A percentile compares a stretch with the other conserved stretches of the same genome.
Conservation (phyloP, 2,113 vertebrate genomes). For the Rhynchomys soricoides region DNA sequence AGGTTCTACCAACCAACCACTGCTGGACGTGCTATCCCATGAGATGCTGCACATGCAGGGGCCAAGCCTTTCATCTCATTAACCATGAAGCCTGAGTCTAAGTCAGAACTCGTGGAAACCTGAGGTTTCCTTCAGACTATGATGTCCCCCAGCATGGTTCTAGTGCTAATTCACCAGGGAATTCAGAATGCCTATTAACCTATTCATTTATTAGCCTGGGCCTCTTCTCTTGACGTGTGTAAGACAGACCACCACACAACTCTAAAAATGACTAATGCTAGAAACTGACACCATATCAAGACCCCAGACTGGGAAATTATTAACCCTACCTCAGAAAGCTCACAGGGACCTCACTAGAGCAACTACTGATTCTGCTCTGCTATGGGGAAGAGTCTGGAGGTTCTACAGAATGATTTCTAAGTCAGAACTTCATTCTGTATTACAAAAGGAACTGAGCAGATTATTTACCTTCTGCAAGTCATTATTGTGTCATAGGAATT, state of each 20-base stretch:
- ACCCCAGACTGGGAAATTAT: not conserved
- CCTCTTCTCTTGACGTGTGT: slow-evolving; percentile 44
- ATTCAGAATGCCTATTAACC: slow-evolving; percentile 22
- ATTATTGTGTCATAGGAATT: slow-evolving; percentile 5
- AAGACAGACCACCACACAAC: not conserved
- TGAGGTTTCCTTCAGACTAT: not conserved
- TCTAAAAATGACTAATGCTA: slow-evolving; percentile 24
- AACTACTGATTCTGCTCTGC: not conserved
- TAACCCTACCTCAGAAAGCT: slow-evolving; percentile 26
- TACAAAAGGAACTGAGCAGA: slow-evolving; percentile 3
- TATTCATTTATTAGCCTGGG: not conserved
- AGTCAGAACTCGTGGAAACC: not conserved
- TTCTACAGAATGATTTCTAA: not conserved
- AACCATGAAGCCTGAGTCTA: slow-evolving; percentile 7
- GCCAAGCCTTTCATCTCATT: not conserved
- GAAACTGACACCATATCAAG: not conserved
- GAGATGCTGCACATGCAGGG: not conserved
- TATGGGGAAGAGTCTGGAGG: not conserved
- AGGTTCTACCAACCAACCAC: slow-evolving; percentile 14
- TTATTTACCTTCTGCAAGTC: not conserved
- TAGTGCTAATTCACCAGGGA: slow-evolving; percentile 13
- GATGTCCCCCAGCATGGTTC: not conserved
- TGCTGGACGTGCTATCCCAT: not conserved
- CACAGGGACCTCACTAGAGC: not conserved
- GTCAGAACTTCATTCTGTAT: not conserved